Evolutionary conservation across 2,888 invertebrate genomes (phyloP), one percentile per base, ranked within the genome.

Genomic region (Thera britannica): DNA sequence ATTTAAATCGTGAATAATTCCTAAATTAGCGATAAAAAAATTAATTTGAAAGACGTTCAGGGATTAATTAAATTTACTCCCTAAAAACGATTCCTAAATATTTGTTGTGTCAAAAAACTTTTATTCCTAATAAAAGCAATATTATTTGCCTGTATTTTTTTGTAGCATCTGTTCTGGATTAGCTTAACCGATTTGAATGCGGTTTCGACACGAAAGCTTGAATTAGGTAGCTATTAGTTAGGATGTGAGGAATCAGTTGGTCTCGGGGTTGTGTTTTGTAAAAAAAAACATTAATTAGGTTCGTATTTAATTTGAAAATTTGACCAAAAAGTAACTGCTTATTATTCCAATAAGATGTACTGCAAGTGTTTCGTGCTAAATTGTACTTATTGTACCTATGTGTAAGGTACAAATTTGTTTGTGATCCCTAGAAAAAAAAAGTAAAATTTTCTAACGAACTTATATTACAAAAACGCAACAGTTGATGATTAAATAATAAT

Each of bases 251-350:
- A 46, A 46, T 46, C 9, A 7, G 35, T 12, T 11, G 38, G 5
- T 41, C 8, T 8, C 9, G 2, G 36, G 35, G 54, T 48, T 60
- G 35, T 46, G 44, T 46, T 12, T 51, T 61, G 54, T 61, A 54
- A 58, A 66, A 61, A 48, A 12, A 48, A 36, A 65, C 49, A 58
- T 54, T 65, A 23, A 48, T 61, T 58, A 52, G 52, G 61, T 56
- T 62, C 60, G 8, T 69, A 68, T 67, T 69, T 65, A 72, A 48
- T 66, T 73, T 68, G 67, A 56, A 66, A 58, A 51, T 70, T 68
- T 55, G 70, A 73, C 72, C 70, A 72, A 72, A 72, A 73, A 72
- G 68, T 75, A 70, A 73, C 68, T 73, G 67, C 65, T 52, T 66
- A 55, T 69, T 64, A 55, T 70, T 65, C 67, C 62, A 49, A 56